Base-by-base conservation (phyloP, 2,797 vertebrate genomes). In the Argentina silus region DNA sequence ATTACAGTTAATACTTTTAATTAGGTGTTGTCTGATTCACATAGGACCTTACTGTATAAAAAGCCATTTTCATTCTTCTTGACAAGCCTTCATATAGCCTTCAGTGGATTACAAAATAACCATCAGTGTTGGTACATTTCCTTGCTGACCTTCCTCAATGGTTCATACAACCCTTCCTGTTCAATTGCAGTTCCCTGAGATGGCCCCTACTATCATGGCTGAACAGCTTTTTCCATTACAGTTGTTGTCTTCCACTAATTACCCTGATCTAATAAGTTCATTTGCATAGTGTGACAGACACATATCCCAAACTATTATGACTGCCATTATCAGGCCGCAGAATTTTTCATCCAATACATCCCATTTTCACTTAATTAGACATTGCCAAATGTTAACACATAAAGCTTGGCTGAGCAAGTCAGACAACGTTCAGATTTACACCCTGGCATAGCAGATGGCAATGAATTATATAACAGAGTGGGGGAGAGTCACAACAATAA, bases 381-480 rank as follows among this genome's bases (percentile, higher is more conserved):
- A 79, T 78, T 81, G 87, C 86, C 86, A 90, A 92, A 91, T 91
- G 87, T 85, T 90, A 90, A 88, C 90, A 86, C 86, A 90, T 89
- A 86, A 89, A 91, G 90, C 85, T 76, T 78, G 81, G 82, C 72
- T 82, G 84, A 90, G 80, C 84, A 75, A 90, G 86, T 91, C 87
- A 67, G 81, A 68, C 77, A 67, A 75, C 8, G 70, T 89, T 89
- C 77, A 84, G 81, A 93, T 91, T 91, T 87, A 91, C 87, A 88
- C 81, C 78, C 78, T 10, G 71, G 45, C 81, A 23, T 78, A 87
- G 83, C 90, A 92, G 90, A 91, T 92, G 92, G 91, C 77, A 76
- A 79, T 90, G 84, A 87, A 91, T 93, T 88, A 90, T 81, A 87
- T 78, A 88, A 89, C 74, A 87, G 80, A n/a, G 60, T 36, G 61